Base-by-base conservation (phyloP, 2,113 vertebrate genomes). In the Urocitellus parryii region DNA sequence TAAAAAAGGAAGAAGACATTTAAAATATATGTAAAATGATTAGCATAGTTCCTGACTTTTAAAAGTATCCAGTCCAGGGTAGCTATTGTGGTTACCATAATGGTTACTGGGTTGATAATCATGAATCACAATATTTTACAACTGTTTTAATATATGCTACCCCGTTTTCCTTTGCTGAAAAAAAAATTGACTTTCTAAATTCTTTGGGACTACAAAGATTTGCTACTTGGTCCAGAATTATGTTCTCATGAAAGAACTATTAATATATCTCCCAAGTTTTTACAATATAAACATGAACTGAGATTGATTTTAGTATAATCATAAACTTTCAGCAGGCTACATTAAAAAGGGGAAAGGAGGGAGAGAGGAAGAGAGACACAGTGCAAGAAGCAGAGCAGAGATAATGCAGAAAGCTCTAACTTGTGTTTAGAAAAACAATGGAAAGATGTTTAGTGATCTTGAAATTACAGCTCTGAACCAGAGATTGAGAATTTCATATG, bases 211-310 rank as follows among this genome's bases (percentile, higher is more conserved):
- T 68, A 58, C 29, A 88, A 80, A 65, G 37, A 94, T 85, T 90
- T 84, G 37, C 42, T 93, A 12, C 13, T 48, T 92, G 16, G 0
- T 68, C 17, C 63, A 92, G 53, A 94, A 91, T 76, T 83, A 76
- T 58, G 51, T 90, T 83, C 48, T 91, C 20, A 72, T 77, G 68
- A 78, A 74, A 45, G 20, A 94, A 90, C 12, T 88, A 67, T 67
- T 37, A 51, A 39, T 68, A 67, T 34, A 51, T 79, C 65, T 48
- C 77, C 85, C 58, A 10, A 82, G 74, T 63, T 58, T 96, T 88
- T 51, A 90, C 45, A 92, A 72, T 45, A 88, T 79, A 83, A 96
- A 90, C 20, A 68, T 79, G 74, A 86, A 63, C 51, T 80, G 37
- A 92, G 48, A 79, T 45, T 70, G 89, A 24, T 65, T 51, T 32